Evolutionary conservation across 2,113 vertebrate genomes (phyloP).

Genomic region (Hippocampus mohnikei): DNA sequence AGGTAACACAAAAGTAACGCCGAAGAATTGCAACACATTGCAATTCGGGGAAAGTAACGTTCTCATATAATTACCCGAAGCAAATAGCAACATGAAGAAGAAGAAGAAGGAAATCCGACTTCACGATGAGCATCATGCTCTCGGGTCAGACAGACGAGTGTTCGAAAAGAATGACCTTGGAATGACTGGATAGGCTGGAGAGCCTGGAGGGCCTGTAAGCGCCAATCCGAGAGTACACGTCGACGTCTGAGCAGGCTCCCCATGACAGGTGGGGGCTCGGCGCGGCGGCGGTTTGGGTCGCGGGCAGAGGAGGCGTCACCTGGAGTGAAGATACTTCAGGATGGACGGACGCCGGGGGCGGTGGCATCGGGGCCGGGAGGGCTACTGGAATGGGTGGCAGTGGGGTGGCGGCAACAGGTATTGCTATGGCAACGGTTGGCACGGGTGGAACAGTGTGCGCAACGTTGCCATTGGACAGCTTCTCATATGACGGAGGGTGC

Average conservation of each 20-base stretch:
- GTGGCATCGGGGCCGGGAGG: conserved; percentile 17
- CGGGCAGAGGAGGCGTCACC: conserved; percentile 40
- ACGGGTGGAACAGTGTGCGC: background rate
- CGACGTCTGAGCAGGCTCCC: conserved; percentile 63
- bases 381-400: conserved; percentile 1
- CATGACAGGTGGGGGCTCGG: conserved; percentile 69
- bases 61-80: background rate
- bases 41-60: background rate
- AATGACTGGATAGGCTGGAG: conserved; percentile 61
- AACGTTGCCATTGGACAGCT: conserved; percentile 14
- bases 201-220: conserved; percentile 56
- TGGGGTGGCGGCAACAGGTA: background rate
- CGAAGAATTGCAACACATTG: background rate
- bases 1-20: background rate
- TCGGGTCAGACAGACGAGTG: conserved; percentile 69
- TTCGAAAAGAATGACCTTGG: conserved; percentile 75
- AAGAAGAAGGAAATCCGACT: background rate
- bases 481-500: conserved; percentile 18
- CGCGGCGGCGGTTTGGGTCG: conserved; percentile 61
- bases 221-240: conserved; percentile 69
- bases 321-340: conserved; percentile 28
- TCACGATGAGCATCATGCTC: background rate
- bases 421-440: conserved; percentile 8
- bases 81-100: background rate
- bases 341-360: conserved; percentile 29